Evolutionary conservation across 2,888 invertebrate genomes (phyloP).

Genomic region (Ischnura elegans): DNA sequence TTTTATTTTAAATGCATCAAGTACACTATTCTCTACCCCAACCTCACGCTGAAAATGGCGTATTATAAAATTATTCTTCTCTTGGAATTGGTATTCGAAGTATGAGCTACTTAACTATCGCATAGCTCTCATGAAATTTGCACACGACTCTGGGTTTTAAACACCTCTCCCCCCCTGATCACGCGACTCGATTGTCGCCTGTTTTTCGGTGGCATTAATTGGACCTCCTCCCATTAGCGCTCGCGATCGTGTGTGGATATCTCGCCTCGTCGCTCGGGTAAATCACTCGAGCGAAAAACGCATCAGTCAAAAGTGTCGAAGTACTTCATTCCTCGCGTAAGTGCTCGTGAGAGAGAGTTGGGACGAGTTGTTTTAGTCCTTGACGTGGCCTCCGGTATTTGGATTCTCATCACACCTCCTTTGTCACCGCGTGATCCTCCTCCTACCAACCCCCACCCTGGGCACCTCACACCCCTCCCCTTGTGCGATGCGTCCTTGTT

Average conservation of each 20-base stretch:
- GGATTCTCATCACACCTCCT: slow-evolving; percentile 17
- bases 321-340: neutral
- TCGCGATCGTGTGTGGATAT: neutral
- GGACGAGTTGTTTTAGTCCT: neutral
- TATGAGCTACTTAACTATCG: too few relatives aligned
- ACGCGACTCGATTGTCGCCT: neutral
- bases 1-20: too few relatives aligned
- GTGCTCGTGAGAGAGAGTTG: neutral
- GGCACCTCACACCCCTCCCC: neutral
- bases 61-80: too few relatives aligned
- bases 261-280: neutral
- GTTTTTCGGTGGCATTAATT: neutral
- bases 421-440: neutral
- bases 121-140: too few relatives aligned
- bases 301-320: slow-evolving; percentile 5
- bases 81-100: too few relatives aligned
- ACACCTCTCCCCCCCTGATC: too few relatives aligned
- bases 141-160: too few relatives aligned
- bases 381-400: neutral
- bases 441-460: too few relatives aligned
- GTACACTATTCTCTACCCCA: too few relatives aligned
- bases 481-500: neutral
- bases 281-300: neutral
- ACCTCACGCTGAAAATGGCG: too few relatives aligned
- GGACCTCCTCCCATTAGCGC: neutral